These are phyloP conservation scores for Pecten maximus DNA, from an alignment of 2,888 invertebrate species.

Conservation along the genomic window DNA sequence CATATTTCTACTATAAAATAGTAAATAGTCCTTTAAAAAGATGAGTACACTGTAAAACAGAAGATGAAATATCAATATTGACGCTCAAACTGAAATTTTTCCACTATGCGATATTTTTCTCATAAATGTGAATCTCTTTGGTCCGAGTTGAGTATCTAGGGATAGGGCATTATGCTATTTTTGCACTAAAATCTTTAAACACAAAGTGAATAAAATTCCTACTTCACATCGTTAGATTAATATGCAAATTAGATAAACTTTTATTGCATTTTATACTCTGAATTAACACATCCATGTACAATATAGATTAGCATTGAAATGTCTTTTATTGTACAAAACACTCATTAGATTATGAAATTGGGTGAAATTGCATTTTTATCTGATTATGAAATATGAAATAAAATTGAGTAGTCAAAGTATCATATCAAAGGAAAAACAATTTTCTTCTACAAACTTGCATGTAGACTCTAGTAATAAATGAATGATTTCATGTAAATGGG, in stretches of 20 bases:
- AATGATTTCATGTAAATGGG: neutral
- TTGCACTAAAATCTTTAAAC: neutral
- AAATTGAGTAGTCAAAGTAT: neutral
- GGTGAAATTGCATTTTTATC: neutral
- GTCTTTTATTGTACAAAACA: neutral
- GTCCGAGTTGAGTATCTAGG: neutral
- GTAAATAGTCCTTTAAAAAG: neutral
- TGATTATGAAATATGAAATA: neutral
- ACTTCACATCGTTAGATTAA: neutral
- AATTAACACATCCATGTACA: neutral
- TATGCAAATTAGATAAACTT: neutral
- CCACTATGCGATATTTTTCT: neutral
- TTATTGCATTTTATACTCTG: neutral
- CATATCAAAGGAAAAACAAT: neutral
- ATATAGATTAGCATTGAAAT: neutral
- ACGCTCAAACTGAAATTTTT: neutral
- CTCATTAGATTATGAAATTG: neutral
- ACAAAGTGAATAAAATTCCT: neutral
- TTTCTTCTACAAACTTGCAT: too few species aligned
- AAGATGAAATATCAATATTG: neutral
- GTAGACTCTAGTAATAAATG: neutral
- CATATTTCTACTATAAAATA: neutral
- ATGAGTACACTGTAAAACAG: neutral
- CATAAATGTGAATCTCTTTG: neutral
- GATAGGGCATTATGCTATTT: neutral